phyloP scores from a whole-genome alignment of 2,797 vertebrate genomes.

The Falco cherrug region DNA sequence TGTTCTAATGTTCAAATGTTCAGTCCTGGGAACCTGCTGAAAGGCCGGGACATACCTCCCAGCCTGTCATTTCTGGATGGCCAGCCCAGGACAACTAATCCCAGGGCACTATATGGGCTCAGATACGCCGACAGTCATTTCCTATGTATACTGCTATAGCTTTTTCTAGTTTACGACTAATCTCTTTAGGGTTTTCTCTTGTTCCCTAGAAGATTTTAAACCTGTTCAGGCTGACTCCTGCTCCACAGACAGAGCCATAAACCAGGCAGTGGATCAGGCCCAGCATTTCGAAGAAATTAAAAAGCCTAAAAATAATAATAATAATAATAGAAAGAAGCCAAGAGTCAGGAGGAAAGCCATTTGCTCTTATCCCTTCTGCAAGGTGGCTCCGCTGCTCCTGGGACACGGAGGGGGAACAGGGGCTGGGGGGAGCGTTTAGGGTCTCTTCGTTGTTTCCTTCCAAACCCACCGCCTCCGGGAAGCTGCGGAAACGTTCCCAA shows the following conservation, averaged over 20 bases:
- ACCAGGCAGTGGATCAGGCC: neutral
- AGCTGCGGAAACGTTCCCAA: neutral
- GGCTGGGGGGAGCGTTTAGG: neutral
- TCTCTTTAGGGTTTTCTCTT: neutral
- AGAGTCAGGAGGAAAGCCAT: neutral
- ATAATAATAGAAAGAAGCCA: neutral
- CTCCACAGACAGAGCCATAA: neutral
- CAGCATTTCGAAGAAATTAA: neutral
- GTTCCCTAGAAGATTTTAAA: constrained; percentile 13
- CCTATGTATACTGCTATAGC: neutral
- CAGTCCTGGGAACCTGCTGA: neutral
- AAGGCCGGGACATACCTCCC: neutral
- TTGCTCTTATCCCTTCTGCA: neutral
- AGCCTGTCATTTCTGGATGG: neutral
- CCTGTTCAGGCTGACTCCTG: neutral
- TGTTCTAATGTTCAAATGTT: neutral
- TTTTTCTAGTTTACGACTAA: constrained; percentile 19
- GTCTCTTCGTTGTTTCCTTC: neutral
- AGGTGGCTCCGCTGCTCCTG: neutral
- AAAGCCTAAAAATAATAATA: neutral
- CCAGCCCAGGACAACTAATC: neutral
- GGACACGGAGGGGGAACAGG: fast-evolving
- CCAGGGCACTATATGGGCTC: neutral
- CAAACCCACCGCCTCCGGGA: neutral
- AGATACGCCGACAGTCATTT: neutral